A percentile compares a stretch with the other conserved stretches of the same genome.
These are phyloP conservation scores for Patiria pectinifera DNA, from an alignment of 53 echinoderm and acorn worm genomes.

Conservation along the genomic window DNA sequence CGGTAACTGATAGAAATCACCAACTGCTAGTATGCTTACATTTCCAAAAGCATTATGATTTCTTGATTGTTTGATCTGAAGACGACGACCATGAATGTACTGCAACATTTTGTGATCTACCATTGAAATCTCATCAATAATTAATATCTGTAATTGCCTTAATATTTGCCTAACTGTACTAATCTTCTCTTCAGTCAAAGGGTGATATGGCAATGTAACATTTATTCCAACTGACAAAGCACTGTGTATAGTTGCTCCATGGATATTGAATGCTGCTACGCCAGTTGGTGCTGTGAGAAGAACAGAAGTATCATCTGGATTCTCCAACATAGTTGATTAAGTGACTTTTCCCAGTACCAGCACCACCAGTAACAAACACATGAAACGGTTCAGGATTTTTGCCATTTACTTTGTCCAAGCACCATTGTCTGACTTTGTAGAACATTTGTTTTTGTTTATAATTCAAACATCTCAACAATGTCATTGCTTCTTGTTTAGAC, in stretches of 20 bases:
- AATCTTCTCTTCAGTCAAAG: conserved; percentile 69
- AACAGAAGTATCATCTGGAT: conserved; percentile 67
- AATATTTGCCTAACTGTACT: conserved; percentile 62
- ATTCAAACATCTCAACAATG: conserved; percentile 68
- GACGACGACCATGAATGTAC: conserved; percentile 71
- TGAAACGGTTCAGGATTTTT: conserved; percentile 67
- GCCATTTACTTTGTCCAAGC: conserved; percentile 65
- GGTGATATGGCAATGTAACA: conserved; percentile 49
- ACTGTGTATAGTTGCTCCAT: conserved; percentile 67
- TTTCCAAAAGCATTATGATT: conserved; percentile 62
- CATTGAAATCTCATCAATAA: conserved; percentile 88
- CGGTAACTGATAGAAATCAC: conserved; percentile 77
- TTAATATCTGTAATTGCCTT: conserved; percentile 67
- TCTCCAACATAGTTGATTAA: conserved; percentile 64
- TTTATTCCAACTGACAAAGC: conserved; percentile 49
- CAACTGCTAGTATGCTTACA: conserved; percentile 76
- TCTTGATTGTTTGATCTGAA: conserved; percentile 70
- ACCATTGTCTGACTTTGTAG: conserved; percentile 73
- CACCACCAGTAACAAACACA: conserved; percentile 72
- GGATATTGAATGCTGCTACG: conserved; percentile 65
- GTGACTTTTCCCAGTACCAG: conserved; percentile 77
- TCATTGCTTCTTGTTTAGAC: conserved; percentile 43
- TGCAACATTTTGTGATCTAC: conserved; percentile 68
- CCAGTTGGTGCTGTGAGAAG: conserved; percentile 61
- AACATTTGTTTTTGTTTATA: conserved; percentile 59